Conservation (phyloP, 2,888 invertebrate genomes). For the Limenitis arthemis region DNA sequence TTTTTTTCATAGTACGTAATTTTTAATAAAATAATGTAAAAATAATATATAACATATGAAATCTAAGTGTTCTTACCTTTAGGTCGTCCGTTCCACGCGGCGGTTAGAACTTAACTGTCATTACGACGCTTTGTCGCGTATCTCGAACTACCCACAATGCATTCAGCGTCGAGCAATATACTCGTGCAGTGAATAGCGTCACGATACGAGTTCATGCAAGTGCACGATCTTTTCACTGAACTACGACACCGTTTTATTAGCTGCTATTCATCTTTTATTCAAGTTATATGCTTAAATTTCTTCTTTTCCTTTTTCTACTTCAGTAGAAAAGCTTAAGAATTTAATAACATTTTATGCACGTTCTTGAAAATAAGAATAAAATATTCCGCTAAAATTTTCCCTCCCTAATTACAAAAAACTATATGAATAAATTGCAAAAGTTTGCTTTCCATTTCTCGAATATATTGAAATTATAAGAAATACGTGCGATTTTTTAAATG, state of each 20-base stretch:
- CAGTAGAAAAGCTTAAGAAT: too few relatives aligned
- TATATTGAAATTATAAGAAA: too few relatives aligned
- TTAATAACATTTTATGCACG: too few relatives aligned
- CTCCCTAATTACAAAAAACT: too few relatives aligned
- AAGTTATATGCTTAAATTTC: not conserved
- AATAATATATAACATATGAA: too few relatives aligned
- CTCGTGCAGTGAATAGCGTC: constrained; percentile 36
- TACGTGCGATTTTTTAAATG: too few relatives aligned
- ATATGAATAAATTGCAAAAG: too few relatives aligned
- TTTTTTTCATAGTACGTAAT: too few relatives aligned
- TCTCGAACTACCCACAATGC: constrained; percentile 29
- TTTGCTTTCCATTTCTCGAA: too few relatives aligned
- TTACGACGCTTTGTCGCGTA: not conserved
- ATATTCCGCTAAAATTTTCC: too few relatives aligned
- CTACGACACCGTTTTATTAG: constrained; percentile 40
- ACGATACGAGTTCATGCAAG: constrained; percentile 36
- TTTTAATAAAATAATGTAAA: too few relatives aligned
- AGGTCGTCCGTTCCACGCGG: constrained; percentile 18
- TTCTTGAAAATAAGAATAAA: too few relatives aligned
- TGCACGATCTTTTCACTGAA: constrained; percentile 38
- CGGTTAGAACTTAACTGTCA: constrained; percentile 31
- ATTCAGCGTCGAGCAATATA: constrained; percentile 30
- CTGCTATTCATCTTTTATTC: constrained; percentile 32
- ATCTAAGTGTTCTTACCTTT: constrained; percentile 2
- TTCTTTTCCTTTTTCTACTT: not conserved